Base-by-base conservation (phyloP, 1,140 invertebrate species). In the Rhyacophila brunnea region DNA sequence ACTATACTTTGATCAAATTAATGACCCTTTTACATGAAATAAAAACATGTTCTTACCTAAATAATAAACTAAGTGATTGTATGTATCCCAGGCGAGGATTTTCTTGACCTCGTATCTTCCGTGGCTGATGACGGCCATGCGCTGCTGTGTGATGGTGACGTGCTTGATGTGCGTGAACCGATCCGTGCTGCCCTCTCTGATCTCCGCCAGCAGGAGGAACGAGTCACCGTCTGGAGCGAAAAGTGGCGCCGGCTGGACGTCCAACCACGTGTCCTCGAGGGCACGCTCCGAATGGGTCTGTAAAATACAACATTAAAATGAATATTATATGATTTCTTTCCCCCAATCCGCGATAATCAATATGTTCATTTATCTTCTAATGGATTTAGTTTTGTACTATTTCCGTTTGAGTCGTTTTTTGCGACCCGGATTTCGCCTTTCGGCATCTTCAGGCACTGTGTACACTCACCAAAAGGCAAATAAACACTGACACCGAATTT, bases 151-250 rank as follows among this genome's bases (percentile, higher is more conserved):
- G 34, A 90, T 83, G 35, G 89, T 91, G 17, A 92, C 82, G 70
- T 93, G 89, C 66, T 92, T 93, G 68, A 96, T 91, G 76, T 96
- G 92, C 20, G 90, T 92, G 74, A 88, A 95, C 68, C 88, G 87
- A 67, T 93, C 90, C 38, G 84, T 82, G 5, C 83, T 85, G 7
- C 87, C 90, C 68, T 95, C 91, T 67, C 90, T 87, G 17, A 93
- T 86, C 14, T 90, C 85, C 0, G 91, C 85, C 38, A 93, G 81
- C 47, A 93, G 77, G 45, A 96, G 82, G 74, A 95, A 96, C 57
- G 87, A 89, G 68, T 89, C 86, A 1, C 91, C 91, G 68, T 91
- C 88, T 15, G 85, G 83, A 0, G 90, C 86, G 74, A 93, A 95
- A 11, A 94, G 76, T 10, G 93, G 91, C 70, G 90, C 85, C 32